Evolutionary conservation across 2,113 vertebrate species (phyloP), one percentile per base, ranked within the genome.

Genomic region (Nycticorax nycticorax): DNA sequence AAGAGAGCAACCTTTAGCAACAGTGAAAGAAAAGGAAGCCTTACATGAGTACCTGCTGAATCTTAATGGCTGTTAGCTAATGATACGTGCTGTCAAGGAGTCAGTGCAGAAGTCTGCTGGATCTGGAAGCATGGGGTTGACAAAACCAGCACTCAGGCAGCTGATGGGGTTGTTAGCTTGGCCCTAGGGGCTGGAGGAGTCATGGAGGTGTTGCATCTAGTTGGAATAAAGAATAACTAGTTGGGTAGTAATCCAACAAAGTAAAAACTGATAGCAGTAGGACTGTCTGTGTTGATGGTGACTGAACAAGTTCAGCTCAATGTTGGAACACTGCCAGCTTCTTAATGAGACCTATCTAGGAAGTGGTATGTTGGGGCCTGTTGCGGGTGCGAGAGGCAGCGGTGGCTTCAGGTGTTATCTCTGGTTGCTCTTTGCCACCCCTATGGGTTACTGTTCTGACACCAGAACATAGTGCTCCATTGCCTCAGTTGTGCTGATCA

Each of bases 261-360:
- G 33, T 45, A 56, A 66, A 22, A 77, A 75, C 13, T 35, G 26
- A 6, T 17, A 74, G 28, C 19, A 35, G 26, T 28, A 55, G 26
- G 27, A 20, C 23, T 1, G 2, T 39, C 23, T 1, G 2, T 43
- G 23, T 50, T 82, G 22, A 41, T 63, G 30, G 52, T 75, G 71
- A 32, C 74, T 67, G 57, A 41, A 18, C 0, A 5, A 74, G 43
- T 59, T 78, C 17, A 18, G 3, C 12, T 60, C 14, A 0, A 0
- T 37, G 3, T 33, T 60, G 47, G 56, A 81, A 41, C 5, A 2
- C 19, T 78, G 30, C 37, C 17, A n/a, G 26, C 33, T 75, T 53
- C 19, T 30, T 62, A 17, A 41, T n/a, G 75, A 63, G 13, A 50
- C 21, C 12, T 30, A 10, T 9, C 32, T 85, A 47, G 45, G 32